These are phyloP conservation scores for Eristalis intricaria DNA, from an alignment of 2,888 invertebrate genomes.

Conservation along the genomic window DNA sequence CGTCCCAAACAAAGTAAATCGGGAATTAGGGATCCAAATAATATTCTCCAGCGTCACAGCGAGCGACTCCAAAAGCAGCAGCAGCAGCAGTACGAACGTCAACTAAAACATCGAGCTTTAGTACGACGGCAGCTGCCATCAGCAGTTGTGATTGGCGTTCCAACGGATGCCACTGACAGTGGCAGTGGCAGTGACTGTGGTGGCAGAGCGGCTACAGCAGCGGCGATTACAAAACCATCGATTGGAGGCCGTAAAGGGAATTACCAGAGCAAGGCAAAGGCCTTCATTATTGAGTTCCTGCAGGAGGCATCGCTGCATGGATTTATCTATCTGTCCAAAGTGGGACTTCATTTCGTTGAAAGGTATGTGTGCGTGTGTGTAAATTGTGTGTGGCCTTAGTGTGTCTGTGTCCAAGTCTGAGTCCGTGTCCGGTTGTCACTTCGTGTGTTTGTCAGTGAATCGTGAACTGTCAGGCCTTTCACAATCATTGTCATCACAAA, in stretches of 20 bases:
- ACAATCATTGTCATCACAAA: conserved; percentile 60
- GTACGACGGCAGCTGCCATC: conserved; percentile 39
- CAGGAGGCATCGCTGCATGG: conserved; percentile 80
- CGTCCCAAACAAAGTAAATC: conserved; percentile 59
- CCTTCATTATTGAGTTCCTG: conserved; percentile 79
- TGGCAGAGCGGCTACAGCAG: conserved; percentile 24
- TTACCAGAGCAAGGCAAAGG: conserved; percentile 74
- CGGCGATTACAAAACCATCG: conserved; percentile 67
- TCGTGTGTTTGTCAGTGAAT: conserved; percentile 41
- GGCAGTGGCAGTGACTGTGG: conserved; percentile 5
- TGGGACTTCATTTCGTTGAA: conserved; percentile 79
- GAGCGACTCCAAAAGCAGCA: not conserved
- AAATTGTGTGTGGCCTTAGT: not conserved
- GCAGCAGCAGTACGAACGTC: not conserved
- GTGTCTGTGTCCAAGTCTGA: not conserved
- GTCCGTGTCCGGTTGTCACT: not conserved
- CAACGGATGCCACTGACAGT: conserved; percentile 4
- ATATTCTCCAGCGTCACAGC: conserved; percentile 30
- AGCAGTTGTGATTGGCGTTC: conserved; percentile 61
- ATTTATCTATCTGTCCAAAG: conserved; percentile 79
- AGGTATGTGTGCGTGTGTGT: conserved; percentile 75
- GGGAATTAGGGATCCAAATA: conserved; percentile 57
- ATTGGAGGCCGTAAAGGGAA: conserved; percentile 62
- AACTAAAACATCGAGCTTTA: conserved; percentile 12
- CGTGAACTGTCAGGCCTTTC: conserved; percentile 53